Base-by-base conservation (phyloP, 2,113 vertebrate genomes). In the Hylia prasina region DNA sequence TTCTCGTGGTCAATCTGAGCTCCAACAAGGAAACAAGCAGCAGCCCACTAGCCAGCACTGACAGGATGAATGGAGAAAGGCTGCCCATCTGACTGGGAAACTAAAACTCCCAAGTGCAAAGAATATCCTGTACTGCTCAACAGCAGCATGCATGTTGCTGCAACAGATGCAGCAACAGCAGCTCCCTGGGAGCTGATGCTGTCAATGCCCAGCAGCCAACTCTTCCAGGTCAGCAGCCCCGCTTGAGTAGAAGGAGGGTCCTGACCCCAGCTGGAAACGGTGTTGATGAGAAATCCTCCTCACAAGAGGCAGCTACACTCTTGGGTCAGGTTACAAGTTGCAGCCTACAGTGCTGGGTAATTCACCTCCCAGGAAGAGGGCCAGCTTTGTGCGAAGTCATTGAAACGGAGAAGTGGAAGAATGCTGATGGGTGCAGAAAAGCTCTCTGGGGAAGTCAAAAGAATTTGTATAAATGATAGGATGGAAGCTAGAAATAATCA, bases 51-150 rank as follows among this genome's bases (percentile, higher is more conserved):
- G 31, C 27, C 40, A 65, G 9, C 19, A 21, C 8, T 20, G 58
- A n/a, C 1, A 5, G 28, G 21, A 24, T n/a, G 30, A 84, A 48
- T 0, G 37, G 54, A 69, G 50, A 86, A 85, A 65, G 37, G n/a
- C 68, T 83, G 79, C 22, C 33, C 28, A 40, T 24, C 15, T 5
- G 1, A 6, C 17, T 13, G 42, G 76, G 68, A 56, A 76, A 25
- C 9, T 12, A 25, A 69, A 78, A 40, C 20, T n/a, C 24, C 1
- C 0, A 54, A 64, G 31, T 28, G n/a, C 0, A 3, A 70, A 48
- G 25, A 61, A 54, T 25, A 16, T 5, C 17, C n/a, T 40, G 45
- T 16, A 7, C 61, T 54, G 25, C 44, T 33, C 50, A 61, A 31
- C n/a, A n/a, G n/a, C n/a, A n/a, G n/a, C n/a, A n/a, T n/a, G n/a